phyloP scores from a whole-genome alignment of 2,888 invertebrate species.

The Heliconius charithonia region DNA sequence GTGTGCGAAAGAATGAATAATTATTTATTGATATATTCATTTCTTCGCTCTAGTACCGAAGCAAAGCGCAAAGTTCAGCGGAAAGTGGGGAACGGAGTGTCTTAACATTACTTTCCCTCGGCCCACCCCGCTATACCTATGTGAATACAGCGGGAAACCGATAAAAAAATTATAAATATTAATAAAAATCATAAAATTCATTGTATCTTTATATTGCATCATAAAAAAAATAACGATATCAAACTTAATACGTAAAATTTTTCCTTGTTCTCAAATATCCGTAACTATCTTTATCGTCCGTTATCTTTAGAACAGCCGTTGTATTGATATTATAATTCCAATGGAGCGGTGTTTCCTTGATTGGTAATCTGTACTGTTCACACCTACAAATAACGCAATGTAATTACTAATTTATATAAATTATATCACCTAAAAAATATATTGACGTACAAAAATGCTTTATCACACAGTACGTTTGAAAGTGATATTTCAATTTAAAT shows the following conservation, averaged over 20 bases:
- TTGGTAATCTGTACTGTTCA: neutral
- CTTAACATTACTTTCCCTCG: no score
- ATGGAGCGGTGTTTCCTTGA: slow-evolving; percentile 9
- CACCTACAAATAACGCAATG: neutral
- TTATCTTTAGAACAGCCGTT: neutral
- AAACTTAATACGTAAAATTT: neutral
- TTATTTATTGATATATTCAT: no score
- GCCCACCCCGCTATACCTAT: no score
- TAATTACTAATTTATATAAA: neutral
- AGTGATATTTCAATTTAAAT: neutral
- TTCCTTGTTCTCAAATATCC: neutral
- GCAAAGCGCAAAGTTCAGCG: no score
- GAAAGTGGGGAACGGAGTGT: no score
- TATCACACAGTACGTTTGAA: neutral
- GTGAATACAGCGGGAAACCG: no score
- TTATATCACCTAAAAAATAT: neutral
- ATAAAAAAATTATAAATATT: no score
- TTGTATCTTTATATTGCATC: neutral
- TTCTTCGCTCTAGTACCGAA: no score
- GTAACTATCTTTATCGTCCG: no score
- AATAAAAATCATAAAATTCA: neutral
- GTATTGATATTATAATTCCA: neutral
- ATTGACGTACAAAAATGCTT: neutral
- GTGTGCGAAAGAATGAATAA: no score
- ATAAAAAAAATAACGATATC: neutral